Evolutionary conservation across 1,140 invertebrate species (phyloP).

Genomic region (Nasonia longicornis): DNA sequence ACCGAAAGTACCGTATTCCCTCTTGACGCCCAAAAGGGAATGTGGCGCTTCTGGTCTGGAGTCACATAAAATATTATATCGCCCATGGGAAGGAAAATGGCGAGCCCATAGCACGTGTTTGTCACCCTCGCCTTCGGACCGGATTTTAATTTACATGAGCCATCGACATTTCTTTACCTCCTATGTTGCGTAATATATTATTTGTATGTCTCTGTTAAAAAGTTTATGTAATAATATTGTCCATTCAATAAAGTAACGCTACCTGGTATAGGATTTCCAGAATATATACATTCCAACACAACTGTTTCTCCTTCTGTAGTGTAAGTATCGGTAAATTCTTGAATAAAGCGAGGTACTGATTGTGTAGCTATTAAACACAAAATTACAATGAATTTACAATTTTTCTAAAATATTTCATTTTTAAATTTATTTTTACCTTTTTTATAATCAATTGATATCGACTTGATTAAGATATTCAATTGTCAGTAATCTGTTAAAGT

Average conservation of each 20-base stretch:
- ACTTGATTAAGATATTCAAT: slow-evolving; percentile 35
- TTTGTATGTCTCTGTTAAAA: too few species aligned
- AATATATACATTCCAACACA: slow-evolving; percentile 82
- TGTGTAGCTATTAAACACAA: slow-evolving; percentile 77
- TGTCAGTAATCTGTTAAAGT: slow-evolving; percentile 63
- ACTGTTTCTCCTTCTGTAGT: slow-evolving; percentile 81
- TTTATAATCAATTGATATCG: slow-evolving; percentile 31
- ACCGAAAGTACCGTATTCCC: too few species aligned
- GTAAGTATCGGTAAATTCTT: slow-evolving; percentile 82
- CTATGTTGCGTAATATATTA: too few species aligned
- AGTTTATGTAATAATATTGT: slow-evolving; percentile 2
- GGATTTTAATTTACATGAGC: too few species aligned
- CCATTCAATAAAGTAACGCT: slow-evolving; percentile 48
- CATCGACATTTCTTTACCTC: too few species aligned
- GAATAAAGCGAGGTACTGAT: slow-evolving; percentile 83
- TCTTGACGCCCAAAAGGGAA: too few species aligned
- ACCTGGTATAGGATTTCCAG: slow-evolving; percentile 89
- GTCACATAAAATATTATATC: too few species aligned
- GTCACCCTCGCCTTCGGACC: too few species aligned
- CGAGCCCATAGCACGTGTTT: too few species aligned
- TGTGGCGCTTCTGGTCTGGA: too few species aligned
- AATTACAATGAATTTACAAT: slow-evolving; percentile 5
- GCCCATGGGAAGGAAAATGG: too few species aligned
- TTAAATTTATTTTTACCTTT: slow-evolving; percentile 34
- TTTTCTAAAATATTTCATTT: not conserved